A percentile compares a stretch with the other conserved stretches of the same genome.
These are phyloP conservation scores for Melinaea marsaeus DNA, from an alignment of 2,888 invertebrate species.

Conservation along the genomic window DNA sequence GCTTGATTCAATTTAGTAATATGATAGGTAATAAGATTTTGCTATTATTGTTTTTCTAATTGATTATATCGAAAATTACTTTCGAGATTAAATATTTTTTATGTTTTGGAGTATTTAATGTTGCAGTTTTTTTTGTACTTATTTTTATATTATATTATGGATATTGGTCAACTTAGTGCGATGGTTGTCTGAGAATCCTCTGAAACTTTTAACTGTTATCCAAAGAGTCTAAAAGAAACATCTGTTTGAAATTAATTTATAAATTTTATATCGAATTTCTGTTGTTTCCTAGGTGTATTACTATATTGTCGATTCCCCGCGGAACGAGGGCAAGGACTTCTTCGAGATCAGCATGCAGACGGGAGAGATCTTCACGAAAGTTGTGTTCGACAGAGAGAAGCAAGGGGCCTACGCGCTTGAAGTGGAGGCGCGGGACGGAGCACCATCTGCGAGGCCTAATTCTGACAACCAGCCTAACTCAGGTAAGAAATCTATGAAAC, in stretches of 20 bases:
- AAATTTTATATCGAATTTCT: not conserved
- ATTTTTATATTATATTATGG: no score
- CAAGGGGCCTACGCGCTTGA: slow-evolving; percentile 98
- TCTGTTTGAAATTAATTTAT: no score
- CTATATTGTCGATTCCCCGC: slow-evolving; percentile 92
- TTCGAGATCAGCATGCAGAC: slow-evolving; percentile 98
- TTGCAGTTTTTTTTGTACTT: no score
- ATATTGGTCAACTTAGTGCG: slow-evolving; percentile 8
- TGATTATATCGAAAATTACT: no score
- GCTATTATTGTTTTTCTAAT: no score
- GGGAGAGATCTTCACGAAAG: slow-evolving; percentile 96
- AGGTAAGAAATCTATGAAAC: slow-evolving; percentile 79
- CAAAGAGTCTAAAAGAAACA: no score
- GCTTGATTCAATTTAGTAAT: no score
- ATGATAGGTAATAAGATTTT: no score
- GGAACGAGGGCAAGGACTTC: slow-evolving; percentile 95
- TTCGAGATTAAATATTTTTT: no score
- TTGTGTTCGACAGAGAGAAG: slow-evolving; percentile 98
- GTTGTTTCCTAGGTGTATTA: slow-evolving; percentile 87
- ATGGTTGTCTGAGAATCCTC: not conserved
- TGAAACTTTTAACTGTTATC: no score
- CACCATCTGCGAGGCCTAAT: slow-evolving; percentile 96
- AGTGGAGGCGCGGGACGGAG: slow-evolving; percentile 97
- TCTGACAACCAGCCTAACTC: slow-evolving; percentile 96
- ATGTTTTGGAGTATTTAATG: no score